Base-by-base conservation (phyloP, 1,140 invertebrate species). In the Tetragonula clypearis region DNA sequence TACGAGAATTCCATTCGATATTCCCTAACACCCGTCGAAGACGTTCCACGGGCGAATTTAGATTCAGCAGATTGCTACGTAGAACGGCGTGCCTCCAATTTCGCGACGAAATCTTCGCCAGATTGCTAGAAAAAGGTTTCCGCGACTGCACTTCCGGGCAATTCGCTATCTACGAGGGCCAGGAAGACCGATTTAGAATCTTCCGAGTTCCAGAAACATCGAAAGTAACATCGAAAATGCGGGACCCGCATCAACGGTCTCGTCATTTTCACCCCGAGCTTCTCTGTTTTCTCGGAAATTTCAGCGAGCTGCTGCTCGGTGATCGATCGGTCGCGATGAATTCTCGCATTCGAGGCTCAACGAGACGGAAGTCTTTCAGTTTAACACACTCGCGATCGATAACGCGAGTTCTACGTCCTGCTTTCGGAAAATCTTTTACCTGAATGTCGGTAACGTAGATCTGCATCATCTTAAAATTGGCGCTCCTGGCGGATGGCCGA, bases 221-320 rank as follows among this genome's bases (percentile, higher is more conserved):
- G 41, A 9, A 49, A 49, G 41, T 49, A 49, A 49, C 41, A 49
- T 8, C 5, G 65, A 21, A 17, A 14, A 81, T 81, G 68, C 79
- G 79, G 79, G 79, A 21, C 79, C 79, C 79, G 79, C 68, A 80
- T 49, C 41, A 8, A 30, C 23, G 35, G 11, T 26, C n/a, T n/a
- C 56, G 5, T 79, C 30, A 23, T 56, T 69, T n/a, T 41, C 26
- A 35, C 23, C 23, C 23, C 8, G 23, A 35, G 26, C 53, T 21
- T 19, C 15, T 9, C 6, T 15, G 9, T 21, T 58, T 75, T 75
- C 5, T 3, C 49, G 30, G 62, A 0, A 49, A 5, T 41, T 68
- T 56, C 56, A 23, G 17, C 56, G 56, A 49, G 8, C 41, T 49
- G 41, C 1, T 2, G 0, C 5, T 62, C 56, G 14, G 15, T n/a